Evolutionary conservation across 2,797 vertebrate species (phyloP), one percentile per base, ranked within the genome.

Genomic region (Mus spretus): DNA sequence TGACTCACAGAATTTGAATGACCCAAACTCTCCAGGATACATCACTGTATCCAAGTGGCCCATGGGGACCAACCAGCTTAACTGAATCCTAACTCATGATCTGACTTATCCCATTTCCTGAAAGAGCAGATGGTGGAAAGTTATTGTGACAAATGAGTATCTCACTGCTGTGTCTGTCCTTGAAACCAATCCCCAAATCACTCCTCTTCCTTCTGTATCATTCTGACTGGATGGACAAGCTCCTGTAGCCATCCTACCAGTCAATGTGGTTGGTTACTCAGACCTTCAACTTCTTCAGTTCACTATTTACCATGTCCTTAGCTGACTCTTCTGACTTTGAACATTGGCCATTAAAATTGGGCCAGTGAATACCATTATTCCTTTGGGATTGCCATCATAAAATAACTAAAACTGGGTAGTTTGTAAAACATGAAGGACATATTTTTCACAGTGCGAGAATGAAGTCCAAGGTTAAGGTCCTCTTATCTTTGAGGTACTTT

Each of bases 171-270:
- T 14, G 28, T 6, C 40, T 63, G 14, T 34, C 50, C 31, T 77
- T 92, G 28, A 83, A 6, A 13, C 61, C 1, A 37, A 90, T 61
- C 74, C 28, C 26, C 1, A 26, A 59, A 22, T 15, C 40, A 10
- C 8, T 34, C 17, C 0, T 11, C 17, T 44, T 9, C 20, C 4
- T 34, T 7, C 8, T 59, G 0, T 75, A 17, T 1, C 3, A 6
- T 6, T 31, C 15, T 19, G 47, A 53, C 34, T 61, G 12, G 10
- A 17, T 28, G 70, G 70, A 31, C 3, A 19, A 20, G 9, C 72
- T 78, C 75, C 14, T 11, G 26, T 4, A 61, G 47, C 7, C 59
- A 1, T 10, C 9, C 17, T 50, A 2, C 13, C 17, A 22, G 8
- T 83, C 19, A 9, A 2, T 12, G 6, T 59, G 40, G 12, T n/a